Conservation (phyloP, 2,113 vertebrate genomes). For the Bujurquina vittata region DNA sequence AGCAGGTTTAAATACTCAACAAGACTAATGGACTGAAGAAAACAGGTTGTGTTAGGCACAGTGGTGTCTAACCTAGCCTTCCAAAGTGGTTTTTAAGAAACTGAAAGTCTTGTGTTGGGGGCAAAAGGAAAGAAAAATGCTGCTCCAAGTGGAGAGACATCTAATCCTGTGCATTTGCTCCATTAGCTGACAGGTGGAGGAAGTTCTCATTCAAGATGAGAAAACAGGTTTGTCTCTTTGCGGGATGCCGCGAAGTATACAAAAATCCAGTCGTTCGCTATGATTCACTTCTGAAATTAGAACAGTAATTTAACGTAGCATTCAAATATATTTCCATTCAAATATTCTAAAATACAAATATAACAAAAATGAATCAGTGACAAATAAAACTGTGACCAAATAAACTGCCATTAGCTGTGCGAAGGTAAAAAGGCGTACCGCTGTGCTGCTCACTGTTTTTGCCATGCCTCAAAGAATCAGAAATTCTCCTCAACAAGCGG, state of each 20-base stretch:
- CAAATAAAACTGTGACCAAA: not conserved
- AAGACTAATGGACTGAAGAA: too few relatives aligned
- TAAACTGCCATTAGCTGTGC: rapidly evolving
- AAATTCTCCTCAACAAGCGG: not conserved
- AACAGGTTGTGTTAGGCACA: too few relatives aligned
- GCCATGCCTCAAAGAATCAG: not conserved
- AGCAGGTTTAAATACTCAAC: too few relatives aligned
- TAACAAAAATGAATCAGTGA: not conserved
- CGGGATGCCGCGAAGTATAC: not conserved
- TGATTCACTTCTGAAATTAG: not conserved
- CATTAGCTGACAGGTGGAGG: not conserved
- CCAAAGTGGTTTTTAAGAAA: not conserved
- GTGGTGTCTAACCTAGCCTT: not conserved
- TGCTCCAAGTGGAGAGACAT: not conserved
- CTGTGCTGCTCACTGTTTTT: not conserved
- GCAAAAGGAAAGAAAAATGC: not conserved
- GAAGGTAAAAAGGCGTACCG: not conserved
- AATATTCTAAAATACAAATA: not conserved
- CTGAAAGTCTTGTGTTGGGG: not conserved
- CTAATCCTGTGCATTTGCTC: not conserved
- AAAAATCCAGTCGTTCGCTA: not conserved
- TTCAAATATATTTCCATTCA: not conserved
- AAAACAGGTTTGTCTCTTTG: not conserved
- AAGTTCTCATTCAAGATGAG: not conserved
- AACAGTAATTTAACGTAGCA: not conserved